Percentiles rank a stretch among this genome's conserved stretches.
These are phyloP conservation scores for Cathartes aura DNA, from an alignment of 2,113 vertebrate genomes.

Conservation along the genomic window DNA sequence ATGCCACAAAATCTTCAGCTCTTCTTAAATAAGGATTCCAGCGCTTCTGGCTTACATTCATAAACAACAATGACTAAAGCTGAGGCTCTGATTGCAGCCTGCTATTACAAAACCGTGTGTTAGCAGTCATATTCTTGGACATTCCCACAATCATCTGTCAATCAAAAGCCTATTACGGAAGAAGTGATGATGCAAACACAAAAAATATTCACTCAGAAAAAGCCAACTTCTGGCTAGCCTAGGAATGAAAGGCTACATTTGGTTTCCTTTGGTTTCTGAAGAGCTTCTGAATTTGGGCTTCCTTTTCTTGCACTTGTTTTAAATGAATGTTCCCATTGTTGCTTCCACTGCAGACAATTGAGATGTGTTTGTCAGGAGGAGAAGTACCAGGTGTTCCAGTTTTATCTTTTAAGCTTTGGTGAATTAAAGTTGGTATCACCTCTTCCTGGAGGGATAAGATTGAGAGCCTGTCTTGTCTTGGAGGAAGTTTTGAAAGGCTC, in stretches of 20 bases:
- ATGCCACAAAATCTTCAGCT: conserved; percentile 61
- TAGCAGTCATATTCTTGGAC: conserved; percentile 56
- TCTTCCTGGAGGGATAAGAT: neutral
- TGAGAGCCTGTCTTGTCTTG: neutral
- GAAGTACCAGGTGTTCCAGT: neutral
- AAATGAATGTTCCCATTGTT: neutral
- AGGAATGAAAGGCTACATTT: neutral
- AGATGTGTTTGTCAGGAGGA: neutral
- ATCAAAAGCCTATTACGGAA: conserved; percentile 6
- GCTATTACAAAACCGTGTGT: conserved; percentile 21
- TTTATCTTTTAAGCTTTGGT: neutral
- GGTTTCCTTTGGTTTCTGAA: conserved; percentile 8
- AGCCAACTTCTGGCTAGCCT: neutral
- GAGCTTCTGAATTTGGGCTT: neutral
- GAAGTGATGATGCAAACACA: neutral
- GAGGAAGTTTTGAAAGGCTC: neutral
- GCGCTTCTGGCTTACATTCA: conserved; percentile 48
- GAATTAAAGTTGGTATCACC: neutral
- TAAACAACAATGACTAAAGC: conserved; percentile 58
- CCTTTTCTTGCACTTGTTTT: neutral
- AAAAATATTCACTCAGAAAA: neutral
- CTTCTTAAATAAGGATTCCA: conserved; percentile 56
- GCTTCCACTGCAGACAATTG: neutral
- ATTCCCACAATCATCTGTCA: conserved; percentile 33
- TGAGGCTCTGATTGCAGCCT: conserved; percentile 47